Conservation (phyloP, 1,140 invertebrate genomes). For the Conus betulinus region DNA sequence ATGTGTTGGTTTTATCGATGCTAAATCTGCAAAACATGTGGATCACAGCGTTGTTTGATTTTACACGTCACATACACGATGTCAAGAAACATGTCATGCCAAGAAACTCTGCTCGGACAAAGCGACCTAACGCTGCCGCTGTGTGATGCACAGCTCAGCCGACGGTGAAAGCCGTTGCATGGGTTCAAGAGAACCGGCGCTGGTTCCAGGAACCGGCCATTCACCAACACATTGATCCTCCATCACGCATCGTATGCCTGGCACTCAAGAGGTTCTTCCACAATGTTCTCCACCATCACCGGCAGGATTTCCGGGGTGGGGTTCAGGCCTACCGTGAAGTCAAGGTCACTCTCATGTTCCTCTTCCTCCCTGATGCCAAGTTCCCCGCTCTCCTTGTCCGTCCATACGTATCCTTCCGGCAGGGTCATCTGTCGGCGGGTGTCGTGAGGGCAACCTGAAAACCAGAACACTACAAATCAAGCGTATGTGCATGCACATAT, state of each 20-base stretch:
- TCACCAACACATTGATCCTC: too few species aligned
- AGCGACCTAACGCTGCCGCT: neutral
- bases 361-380: constrained; percentile 23
- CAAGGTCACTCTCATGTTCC: constrained; percentile 24
- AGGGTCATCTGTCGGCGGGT: neutral
- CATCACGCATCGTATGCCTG: neutral
- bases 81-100: neutral
- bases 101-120: neutral
- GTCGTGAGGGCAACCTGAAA: neutral
- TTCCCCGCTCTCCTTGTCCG: neutral
- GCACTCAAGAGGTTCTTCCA: neutral
- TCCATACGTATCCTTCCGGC: neutral
- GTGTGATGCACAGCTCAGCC: neutral
- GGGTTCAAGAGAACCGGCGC: neutral
- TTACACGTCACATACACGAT: neutral
- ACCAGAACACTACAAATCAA: neutral
- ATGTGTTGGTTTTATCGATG: too few species aligned
- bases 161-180: neutral
- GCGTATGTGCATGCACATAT: neutral
- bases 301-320: constrained; percentile 6
- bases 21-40: neutral
- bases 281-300: neutral
- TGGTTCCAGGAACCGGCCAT: neutral
- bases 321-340: neutral
- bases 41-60: neutral